Evolutionary conservation across 2,113 vertebrate genomes (phyloP).

Genomic region (Tylochromis polylepis): DNA sequence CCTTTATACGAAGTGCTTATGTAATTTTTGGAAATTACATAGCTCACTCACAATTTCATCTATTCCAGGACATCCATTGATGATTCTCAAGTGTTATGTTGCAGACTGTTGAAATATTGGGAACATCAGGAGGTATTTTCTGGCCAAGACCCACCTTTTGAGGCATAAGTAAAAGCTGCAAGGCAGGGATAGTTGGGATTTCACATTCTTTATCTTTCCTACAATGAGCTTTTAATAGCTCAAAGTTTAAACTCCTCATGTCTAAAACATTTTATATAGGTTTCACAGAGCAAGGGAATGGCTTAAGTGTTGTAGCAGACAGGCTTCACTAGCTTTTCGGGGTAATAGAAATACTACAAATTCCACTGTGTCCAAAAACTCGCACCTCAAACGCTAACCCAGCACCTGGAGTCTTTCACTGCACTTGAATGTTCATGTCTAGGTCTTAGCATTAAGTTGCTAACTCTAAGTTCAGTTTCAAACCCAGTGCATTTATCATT

Average conservation of each 20-base stretch:
- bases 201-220: background rate
- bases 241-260: background rate
- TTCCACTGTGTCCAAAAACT: background rate
- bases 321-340: background rate
- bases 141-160: background rate
- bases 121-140: background rate
- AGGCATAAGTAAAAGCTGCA: background rate
- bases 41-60: background rate
- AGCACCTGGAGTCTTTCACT: background rate
- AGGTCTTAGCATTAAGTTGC: background rate
- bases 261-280: background rate
- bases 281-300: background rate
- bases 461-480: background rate
- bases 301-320: background rate
- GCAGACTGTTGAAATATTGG: background rate
- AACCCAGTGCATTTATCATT: background rate
- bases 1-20: constrained; percentile 31
- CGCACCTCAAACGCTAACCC: background rate
- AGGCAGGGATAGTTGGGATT: background rate
- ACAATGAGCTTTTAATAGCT: background rate
- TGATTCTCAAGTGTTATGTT: constrained; percentile 7
- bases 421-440: background rate
- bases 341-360: background rate
- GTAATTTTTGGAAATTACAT: constrained; percentile 23
- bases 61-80: background rate